Evolutionary conservation across 2,797 vertebrate species (phyloP).

Genomic region (Melanitta fusca): DNA sequence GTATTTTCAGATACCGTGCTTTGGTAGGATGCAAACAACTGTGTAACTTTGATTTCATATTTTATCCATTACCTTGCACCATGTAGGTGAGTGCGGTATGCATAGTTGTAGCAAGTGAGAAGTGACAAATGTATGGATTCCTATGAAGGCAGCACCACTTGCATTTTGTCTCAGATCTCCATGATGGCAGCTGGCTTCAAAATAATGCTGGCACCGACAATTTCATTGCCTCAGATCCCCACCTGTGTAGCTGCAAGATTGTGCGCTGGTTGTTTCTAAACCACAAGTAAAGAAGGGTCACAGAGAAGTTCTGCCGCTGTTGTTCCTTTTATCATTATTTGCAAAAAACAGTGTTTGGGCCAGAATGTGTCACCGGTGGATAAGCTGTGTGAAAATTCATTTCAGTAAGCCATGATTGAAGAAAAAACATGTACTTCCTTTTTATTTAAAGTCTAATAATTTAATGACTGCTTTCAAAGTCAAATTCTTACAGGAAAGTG

Average conservation of each 20-base stretch:
- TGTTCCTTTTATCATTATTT: not conserved
- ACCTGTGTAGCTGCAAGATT: not conserved
- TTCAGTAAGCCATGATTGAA: not conserved
- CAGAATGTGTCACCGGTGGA: not conserved
- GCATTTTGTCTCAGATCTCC: fast-evolving
- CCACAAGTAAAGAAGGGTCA: not conserved
- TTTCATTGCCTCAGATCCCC: not conserved
- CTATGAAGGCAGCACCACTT: not conserved
- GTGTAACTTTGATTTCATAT: not conserved
- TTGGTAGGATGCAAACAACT: not conserved
- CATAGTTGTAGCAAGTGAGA: not conserved
- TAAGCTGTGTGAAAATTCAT: not conserved
- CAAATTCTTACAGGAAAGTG: not conserved
- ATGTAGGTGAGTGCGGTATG: fast-evolving
- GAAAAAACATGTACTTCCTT: not conserved
- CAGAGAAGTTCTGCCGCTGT: not conserved
- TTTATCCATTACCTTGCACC: not conserved
- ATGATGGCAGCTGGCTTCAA: not conserved
- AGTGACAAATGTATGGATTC: not conserved
- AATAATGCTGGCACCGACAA: not conserved
- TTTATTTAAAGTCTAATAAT: not conserved
- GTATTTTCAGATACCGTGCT: not conserved
- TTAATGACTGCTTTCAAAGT: not conserved
- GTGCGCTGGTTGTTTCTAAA: not conserved
- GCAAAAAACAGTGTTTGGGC: not conserved